Conservation (phyloP, 2,888 invertebrate species). For the Blomia tropicalis region DNA sequence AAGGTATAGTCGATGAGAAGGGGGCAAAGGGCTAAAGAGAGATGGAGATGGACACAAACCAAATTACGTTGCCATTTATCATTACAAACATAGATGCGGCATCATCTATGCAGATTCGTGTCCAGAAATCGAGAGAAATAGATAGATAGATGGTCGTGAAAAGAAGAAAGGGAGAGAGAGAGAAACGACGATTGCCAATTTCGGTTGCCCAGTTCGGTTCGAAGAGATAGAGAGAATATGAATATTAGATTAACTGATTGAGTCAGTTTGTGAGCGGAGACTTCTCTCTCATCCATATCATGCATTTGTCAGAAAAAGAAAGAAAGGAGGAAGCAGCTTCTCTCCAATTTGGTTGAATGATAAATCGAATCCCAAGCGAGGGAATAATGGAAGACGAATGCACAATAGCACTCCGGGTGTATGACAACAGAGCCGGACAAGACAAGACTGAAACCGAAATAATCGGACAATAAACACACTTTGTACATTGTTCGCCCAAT, state of each 20-base stretch:
- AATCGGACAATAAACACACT: too few species aligned
- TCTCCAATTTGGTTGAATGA: slow-evolving; percentile 2
- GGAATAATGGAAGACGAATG: too few species aligned
- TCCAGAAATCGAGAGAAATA: background rate
- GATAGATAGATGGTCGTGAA: slow-evolving; percentile 4
- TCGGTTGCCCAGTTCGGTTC: background rate
- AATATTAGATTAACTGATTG: slow-evolving; percentile 2
- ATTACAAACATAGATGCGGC: background rate
- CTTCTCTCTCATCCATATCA: too few species aligned
- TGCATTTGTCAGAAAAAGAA: too few species aligned
- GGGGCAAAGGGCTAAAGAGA: too few species aligned
- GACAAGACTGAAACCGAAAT: too few species aligned
- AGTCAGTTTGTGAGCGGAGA: background rate
- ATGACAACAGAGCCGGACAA: too few species aligned
- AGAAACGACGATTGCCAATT: background rate
- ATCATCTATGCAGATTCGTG: background rate
- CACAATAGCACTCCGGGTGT: too few species aligned
- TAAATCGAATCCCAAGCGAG: slow-evolving; percentile 9
- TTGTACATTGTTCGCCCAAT: too few species aligned
- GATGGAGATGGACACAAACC: background rate
- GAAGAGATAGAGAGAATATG: background rate
- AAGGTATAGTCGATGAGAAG: background rate
- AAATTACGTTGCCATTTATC: slow-evolving; percentile 1
- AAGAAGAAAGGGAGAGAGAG: background rate
- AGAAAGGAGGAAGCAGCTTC: background rate